phyloP scores from a whole-genome alignment of 2,113 vertebrate species.

The Saccopteryx leptura region DNA sequence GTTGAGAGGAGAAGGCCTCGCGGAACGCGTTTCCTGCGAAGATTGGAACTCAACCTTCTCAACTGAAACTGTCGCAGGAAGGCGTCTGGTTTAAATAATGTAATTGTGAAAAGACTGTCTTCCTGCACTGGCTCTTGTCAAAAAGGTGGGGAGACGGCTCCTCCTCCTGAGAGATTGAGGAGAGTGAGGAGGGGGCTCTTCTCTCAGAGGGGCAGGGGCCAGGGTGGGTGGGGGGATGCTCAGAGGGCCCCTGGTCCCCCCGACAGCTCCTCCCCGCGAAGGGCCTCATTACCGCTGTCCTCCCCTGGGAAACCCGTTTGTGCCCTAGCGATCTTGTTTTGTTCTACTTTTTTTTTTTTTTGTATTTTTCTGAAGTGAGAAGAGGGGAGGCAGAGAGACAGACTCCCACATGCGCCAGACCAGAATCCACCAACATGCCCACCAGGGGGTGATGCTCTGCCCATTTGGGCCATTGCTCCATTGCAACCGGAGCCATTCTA shows the following conservation, averaged over 20 bases:
- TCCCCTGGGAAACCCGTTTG: fast-evolving
- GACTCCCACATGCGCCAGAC: too few relatives aligned
- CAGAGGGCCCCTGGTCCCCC: not conserved
- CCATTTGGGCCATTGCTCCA: too few relatives aligned
- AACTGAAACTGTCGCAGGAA: not conserved
- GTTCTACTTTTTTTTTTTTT: not conserved
- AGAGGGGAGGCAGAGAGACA: too few relatives aligned
- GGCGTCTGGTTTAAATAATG: not conserved
- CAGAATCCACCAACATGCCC: too few relatives aligned
- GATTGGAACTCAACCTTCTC: not conserved
- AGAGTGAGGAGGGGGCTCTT: too few relatives aligned
- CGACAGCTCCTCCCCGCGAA: fast-evolving
- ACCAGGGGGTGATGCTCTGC: too few relatives aligned
- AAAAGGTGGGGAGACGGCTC: not conserved
- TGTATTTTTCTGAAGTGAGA: too few relatives aligned
- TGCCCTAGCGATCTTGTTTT: not conserved
- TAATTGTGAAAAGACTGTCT: not conserved
- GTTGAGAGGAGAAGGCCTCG: not conserved
- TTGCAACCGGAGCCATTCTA: too few relatives aligned
- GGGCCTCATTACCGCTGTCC: too few relatives aligned
- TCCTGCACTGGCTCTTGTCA: not conserved
- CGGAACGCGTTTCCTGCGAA: conserved; percentile 1
- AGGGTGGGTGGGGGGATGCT: not conserved
- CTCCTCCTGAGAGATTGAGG: fast-evolving
- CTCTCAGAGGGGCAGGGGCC: fast-evolving